Evolutionary conservation across 1,140 invertebrate genomes (phyloP).

Genomic region (Schmidtea mediterranea): DNA sequence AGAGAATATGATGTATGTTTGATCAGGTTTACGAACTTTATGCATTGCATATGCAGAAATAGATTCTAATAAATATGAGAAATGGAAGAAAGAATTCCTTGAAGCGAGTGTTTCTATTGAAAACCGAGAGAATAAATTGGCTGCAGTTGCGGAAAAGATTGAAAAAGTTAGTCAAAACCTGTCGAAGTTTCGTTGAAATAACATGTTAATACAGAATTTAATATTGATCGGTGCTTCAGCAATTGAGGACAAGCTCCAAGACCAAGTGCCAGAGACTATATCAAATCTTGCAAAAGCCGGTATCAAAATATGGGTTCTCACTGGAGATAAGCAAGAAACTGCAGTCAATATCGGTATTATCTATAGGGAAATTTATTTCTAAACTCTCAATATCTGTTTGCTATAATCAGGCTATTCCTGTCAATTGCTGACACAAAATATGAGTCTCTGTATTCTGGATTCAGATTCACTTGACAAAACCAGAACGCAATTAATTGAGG

Average conservation of each 20-base stretch:
- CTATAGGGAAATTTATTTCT: neutral
- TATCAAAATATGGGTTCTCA: constrained; percentile 36
- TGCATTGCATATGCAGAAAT: constrained; percentile 53
- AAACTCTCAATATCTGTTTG: constrained; percentile 2
- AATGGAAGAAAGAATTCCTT: constrained; percentile 44
- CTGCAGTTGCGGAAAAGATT: constrained; percentile 46
- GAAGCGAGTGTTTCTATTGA: constrained; percentile 40
- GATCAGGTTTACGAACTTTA: constrained; percentile 41
- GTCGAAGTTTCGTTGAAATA: neutral
- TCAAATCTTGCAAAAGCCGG: constrained; percentile 50
- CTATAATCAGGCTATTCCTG: constrained; percentile 52
- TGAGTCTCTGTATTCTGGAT: constrained; percentile 76
- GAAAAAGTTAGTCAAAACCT: constrained; percentile 33
- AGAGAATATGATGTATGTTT: no score
- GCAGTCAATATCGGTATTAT: constrained; percentile 67
- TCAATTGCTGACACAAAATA: constrained; percentile 75
- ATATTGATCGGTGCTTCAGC: constrained; percentile 36
- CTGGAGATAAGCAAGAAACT: constrained; percentile 39
- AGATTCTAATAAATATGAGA: constrained; percentile 39
- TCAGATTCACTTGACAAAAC: constrained; percentile 54
- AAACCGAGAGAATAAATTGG: constrained; percentile 43
- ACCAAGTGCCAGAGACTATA: constrained; percentile 56
- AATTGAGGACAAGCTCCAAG: constrained; percentile 64
- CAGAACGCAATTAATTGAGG: neutral
- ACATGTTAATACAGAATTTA: neutral